Evolutionary conservation across 2,797 vertebrate genomes (phyloP).

Genomic region (Carduelis carduelis): DNA sequence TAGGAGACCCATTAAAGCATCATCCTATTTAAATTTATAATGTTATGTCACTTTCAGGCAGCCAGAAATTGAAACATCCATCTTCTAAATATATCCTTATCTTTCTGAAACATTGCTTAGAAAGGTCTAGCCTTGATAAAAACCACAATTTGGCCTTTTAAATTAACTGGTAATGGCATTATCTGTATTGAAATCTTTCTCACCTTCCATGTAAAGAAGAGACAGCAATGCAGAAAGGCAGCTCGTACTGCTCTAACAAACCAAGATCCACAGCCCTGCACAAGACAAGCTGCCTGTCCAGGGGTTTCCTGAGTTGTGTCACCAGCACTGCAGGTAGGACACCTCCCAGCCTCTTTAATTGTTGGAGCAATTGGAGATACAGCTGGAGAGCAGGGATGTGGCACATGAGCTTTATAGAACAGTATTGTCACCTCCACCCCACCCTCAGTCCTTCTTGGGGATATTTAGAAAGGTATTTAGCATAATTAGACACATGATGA

Average conservation of each 20-base stretch:
- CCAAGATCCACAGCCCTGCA: background rate
- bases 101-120: background rate
- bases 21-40: background rate
- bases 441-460: background rate
- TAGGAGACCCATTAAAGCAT: conserved; percentile 3
- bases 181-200: background rate
- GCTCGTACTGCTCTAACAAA: background rate
- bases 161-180: background rate
- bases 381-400: background rate
- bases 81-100: background rate
- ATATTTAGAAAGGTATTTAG: background rate
- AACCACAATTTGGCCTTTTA: background rate
- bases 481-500: background rate
- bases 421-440: background rate
- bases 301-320: background rate
- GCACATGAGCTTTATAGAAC: background rate
- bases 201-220: background rate
- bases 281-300: background rate
- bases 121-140: background rate
- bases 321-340: background rate
- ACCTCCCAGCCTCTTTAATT: background rate
- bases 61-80: background rate
- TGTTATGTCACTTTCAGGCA: background rate
- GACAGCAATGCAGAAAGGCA: background rate
- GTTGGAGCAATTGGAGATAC: background rate